These are phyloP conservation scores for Xiphias gladius DNA, from an alignment of 2,113 vertebrate species.

Conservation along the genomic window DNA sequence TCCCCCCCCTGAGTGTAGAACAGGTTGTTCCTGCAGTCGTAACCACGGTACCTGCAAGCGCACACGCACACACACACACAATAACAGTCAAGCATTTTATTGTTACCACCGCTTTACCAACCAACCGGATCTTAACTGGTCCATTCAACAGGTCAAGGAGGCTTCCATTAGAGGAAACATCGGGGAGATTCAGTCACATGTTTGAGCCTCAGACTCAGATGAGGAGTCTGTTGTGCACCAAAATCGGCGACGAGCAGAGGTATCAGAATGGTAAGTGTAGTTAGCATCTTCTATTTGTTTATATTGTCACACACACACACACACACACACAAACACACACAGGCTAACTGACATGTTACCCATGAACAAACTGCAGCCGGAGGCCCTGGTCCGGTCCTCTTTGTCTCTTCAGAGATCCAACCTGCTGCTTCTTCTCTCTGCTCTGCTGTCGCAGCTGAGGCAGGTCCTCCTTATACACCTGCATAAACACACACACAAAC, in stretches of 20 bases:
- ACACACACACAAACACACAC: background rate
- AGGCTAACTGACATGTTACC: constrained; percentile 82
- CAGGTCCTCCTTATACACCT: constrained; percentile 99
- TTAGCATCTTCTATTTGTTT: no score
- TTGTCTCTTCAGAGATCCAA: constrained; percentile 93
- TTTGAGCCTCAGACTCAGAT: no score
- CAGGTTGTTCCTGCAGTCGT: constrained; percentile 97
- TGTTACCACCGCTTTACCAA: background rate
- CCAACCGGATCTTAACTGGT: background rate
- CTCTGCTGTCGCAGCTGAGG: constrained; percentile 90
- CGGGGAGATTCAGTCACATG: no score
- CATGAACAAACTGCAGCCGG: constrained; percentile 95
- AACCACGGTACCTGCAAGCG: constrained; percentile 90
- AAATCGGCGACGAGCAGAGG: no score
- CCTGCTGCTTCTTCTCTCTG: constrained; percentile 88
- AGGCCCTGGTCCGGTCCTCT: constrained; percentile 92
- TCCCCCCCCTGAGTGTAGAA: constrained; percentile 95
- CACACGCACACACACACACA: constrained; percentile 9
- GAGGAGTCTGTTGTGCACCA: no score
- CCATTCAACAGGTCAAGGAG: no score
- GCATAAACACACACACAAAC: constrained; percentile 27
- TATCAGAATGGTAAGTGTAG: no score
- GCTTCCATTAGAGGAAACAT: no score
- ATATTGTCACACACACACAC: constrained; percentile 5
- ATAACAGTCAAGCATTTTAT: no score